phyloP scores from a whole-genome alignment of 2,888 invertebrate genomes.

The Cerastis leucographa region DNA sequence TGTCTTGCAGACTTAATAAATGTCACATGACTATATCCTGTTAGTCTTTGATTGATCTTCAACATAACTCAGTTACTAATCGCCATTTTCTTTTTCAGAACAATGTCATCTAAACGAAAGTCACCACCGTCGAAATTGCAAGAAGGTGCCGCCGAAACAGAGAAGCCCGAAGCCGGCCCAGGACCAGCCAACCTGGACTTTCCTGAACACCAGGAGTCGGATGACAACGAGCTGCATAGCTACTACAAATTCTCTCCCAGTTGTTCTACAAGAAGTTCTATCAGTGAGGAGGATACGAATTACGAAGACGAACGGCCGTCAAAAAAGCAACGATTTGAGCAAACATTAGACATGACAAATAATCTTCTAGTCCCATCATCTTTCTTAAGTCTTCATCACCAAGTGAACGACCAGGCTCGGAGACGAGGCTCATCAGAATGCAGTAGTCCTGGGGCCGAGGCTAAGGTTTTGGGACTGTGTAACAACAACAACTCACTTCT shows the following conservation, averaged over 20 bases:
- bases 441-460: constrained; percentile 93
- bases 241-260: constrained; percentile 89
- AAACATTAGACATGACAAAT: constrained; percentile 91
- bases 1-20: constrained; percentile 42
- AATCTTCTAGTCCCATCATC: constrained; percentile 90
- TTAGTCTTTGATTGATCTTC: constrained; percentile 30
- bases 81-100: constrained; percentile 92
- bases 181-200: constrained; percentile 89
- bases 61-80: constrained; percentile 28
- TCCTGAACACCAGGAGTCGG: constrained; percentile 85
- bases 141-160: constrained; percentile 91
- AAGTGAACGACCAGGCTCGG: constrained; percentile 88
- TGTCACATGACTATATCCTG: constrained; percentile 24
- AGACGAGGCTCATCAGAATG: constrained; percentile 92
- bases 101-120: constrained; percentile 99
- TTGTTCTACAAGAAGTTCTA: constrained; percentile 86
- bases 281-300: constrained; percentile 91
- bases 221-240: constrained; percentile 83
- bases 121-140: constrained; percentile 98
- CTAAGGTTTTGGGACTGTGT: constrained; percentile 92
- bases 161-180: constrained; percentile 88
- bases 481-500: constrained; percentile 92
- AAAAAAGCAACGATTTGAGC: constrained; percentile 91
- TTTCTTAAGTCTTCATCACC: constrained; percentile 90
- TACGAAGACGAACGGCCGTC: constrained; percentile 91